These are phyloP conservation scores for Oegoconia quadripuncta DNA, from an alignment of 2,888 invertebrate species.

Conservation along the genomic window DNA sequence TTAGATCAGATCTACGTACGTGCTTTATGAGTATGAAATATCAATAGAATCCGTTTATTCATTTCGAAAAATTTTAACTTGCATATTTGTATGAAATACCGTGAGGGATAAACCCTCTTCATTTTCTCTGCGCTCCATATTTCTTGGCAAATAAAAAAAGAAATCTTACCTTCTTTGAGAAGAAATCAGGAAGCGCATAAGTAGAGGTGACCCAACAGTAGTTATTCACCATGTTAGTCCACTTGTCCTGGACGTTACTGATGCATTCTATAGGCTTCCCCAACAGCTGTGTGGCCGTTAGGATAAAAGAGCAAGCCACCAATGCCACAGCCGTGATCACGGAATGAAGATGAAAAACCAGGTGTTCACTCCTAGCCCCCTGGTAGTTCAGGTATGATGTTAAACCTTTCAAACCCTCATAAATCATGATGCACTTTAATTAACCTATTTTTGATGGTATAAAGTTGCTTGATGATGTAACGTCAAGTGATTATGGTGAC, in stretches of 20 bases:
- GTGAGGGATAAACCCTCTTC: no score
- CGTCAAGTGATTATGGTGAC: no score
- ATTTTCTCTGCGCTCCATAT: no score
- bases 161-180: slow-evolving; percentile 1
- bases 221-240: background rate
- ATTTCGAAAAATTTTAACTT: no score
- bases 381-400: slow-evolving; percentile 3
- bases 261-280: slow-evolving; percentile 8
- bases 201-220: slow-evolving; percentile 8
- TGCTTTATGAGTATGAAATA: no score
- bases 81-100: no score
- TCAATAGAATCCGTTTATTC: no score
- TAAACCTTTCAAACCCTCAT: no score
- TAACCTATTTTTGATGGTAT: no score
- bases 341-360: slow-evolving; percentile 4
- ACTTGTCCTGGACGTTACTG: background rate
- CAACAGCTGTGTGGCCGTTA: slow-evolving; percentile 4
- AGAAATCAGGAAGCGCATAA: slow-evolving; percentile 1
- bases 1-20: no score
- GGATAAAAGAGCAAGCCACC: background rate
- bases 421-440: no score
- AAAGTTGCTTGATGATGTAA: no score
- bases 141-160: background rate
- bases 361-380: slow-evolving; percentile 1
- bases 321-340: slow-evolving; percentile 1